Conservation (phyloP, 1,140 invertebrate species). For the Periplaneta americana region DNA sequence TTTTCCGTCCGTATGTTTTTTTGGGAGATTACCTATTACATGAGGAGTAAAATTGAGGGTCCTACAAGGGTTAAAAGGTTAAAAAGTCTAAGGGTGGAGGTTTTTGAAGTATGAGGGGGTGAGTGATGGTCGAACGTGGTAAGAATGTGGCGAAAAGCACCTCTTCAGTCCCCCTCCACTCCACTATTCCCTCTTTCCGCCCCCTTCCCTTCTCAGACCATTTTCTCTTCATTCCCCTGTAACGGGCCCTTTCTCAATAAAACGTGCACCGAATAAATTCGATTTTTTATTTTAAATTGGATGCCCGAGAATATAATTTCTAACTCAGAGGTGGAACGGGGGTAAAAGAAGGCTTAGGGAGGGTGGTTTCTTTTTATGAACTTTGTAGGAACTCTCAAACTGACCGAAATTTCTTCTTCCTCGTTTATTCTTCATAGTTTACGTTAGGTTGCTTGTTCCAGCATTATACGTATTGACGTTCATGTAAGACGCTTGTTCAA, state of each 20-base stretch:
- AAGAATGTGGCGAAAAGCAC: constrained; percentile 1
- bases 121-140: constrained; percentile 5
- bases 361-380: too few relatives aligned
- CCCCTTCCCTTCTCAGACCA: background rate
- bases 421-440: too few relatives aligned
- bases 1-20: background rate
- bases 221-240: background rate
- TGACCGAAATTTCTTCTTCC: too few relatives aligned
- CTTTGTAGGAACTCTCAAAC: too few relatives aligned
- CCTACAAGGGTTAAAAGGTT: background rate
- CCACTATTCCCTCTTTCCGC: background rate
- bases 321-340: background rate
- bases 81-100: background rate
- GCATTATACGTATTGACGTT: too few relatives aligned
- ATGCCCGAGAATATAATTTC: background rate
- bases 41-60: background rate
- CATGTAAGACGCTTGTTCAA: too few relatives aligned
- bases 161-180: background rate
- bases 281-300: constrained; percentile 6
- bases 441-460: too few relatives aligned
- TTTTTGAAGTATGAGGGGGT: background rate
- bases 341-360: background rate
- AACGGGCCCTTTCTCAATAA: background rate
- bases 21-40: background rate
- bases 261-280: constrained; percentile 5